Conservation (phyloP, 2,888 invertebrate genomes). For the Myathropa florea region DNA sequence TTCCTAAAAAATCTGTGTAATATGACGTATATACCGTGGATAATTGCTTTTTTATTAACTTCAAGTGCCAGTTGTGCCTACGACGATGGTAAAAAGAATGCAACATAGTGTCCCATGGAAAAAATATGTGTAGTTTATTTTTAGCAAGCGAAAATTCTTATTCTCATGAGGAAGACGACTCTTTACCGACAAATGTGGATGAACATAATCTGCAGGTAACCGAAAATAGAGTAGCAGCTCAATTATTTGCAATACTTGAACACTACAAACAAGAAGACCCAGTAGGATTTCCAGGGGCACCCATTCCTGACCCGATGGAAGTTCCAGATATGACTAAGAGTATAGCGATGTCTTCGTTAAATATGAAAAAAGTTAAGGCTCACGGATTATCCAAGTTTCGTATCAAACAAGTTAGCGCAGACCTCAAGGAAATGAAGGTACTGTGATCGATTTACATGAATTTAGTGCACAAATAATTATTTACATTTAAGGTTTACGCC, state of each 20-base stretch:
- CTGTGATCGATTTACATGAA: neutral
- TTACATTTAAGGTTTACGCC: conserved; percentile 84
- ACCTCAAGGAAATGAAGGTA: conserved; percentile 89
- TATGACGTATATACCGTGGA: conserved; percentile 3
- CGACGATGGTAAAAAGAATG: conserved; percentile 47
- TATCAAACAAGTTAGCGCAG: conserved; percentile 86
- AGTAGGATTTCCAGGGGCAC: conserved; percentile 89
- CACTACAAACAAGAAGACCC: conserved; percentile 92
- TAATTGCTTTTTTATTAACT: conserved; percentile 11
- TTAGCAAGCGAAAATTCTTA: conserved; percentile 45
- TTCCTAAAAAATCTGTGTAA: neutral
- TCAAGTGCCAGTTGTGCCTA: conserved; percentile 2
- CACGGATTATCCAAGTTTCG: conserved; percentile 90
- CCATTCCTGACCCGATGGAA: conserved; percentile 90
- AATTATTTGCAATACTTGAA: conserved; percentile 86
- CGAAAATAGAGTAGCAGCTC: conserved; percentile 87
- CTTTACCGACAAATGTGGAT: conserved; percentile 66
- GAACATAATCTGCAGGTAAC: conserved; percentile 80
- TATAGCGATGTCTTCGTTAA: conserved; percentile 86
- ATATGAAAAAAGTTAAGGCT: conserved; percentile 87
- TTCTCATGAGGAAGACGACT: conserved; percentile 59
- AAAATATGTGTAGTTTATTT: neutral
- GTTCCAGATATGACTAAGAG: conserved; percentile 89
- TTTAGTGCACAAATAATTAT: neutral
- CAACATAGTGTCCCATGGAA: neutral